These are phyloP conservation scores for Drosophila lowei DNA, from an alignment of 1,140 invertebrate genomes.

Conservation along the genomic window DNA sequence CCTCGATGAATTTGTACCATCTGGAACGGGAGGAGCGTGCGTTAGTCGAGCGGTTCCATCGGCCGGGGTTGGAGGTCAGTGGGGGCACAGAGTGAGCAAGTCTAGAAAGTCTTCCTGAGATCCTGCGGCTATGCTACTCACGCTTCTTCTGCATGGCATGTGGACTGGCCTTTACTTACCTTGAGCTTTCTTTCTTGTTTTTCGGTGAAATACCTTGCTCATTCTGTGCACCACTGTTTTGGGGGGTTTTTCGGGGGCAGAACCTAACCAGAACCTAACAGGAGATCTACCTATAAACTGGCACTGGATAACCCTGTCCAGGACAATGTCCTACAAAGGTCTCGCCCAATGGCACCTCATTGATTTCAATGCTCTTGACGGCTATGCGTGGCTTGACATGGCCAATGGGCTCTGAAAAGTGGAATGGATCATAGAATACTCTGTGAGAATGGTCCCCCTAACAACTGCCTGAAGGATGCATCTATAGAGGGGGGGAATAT, in stretches of 20 bases:
- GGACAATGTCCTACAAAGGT: constrained; percentile 85
- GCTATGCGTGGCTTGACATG: constrained; percentile 72
- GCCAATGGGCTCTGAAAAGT: constrained; percentile 69
- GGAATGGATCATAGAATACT: too few species aligned
- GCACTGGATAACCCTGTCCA: constrained; percentile 88
- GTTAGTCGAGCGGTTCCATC: constrained; percentile 11
- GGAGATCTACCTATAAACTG: constrained; percentile 86
- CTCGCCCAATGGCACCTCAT: constrained; percentile 45
- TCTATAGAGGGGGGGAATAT: background rate
- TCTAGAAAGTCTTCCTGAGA: background rate
- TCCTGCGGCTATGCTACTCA: constrained; percentile 32
- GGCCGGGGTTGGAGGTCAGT: constrained; percentile 17
- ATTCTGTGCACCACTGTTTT: constrained; percentile 51
- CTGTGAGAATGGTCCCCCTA: too few species aligned
- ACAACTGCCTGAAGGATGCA: constrained; percentile 36
- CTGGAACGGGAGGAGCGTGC: constrained; percentile 84
- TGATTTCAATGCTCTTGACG: constrained; percentile 73
- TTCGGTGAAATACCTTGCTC: constrained; percentile 20
- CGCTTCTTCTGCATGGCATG: background rate
- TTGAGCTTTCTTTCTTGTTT: background rate
- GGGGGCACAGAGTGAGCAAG: constrained; percentile 62
- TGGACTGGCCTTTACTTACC: constrained; percentile 48
- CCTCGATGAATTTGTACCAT: constrained; percentile 97
- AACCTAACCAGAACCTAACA: constrained; percentile 34
- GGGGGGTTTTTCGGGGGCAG: background rate